These are phyloP conservation scores for Sycophila texana DNA, from an alignment of 2,888 invertebrate genomes.

Conservation along the genomic window DNA sequence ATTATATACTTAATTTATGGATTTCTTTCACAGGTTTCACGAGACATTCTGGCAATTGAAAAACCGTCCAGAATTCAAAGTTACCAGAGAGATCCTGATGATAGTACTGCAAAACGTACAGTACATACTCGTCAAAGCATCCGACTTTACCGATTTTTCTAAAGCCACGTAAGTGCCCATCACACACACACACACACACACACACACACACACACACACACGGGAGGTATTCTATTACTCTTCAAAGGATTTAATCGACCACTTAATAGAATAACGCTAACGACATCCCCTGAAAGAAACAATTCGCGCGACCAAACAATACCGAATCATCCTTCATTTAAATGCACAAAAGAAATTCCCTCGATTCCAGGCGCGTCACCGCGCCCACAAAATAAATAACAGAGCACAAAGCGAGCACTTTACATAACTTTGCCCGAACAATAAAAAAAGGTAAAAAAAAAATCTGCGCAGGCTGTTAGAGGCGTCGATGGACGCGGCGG, in stretches of 20 bases:
- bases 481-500: slow-evolving; percentile 89
- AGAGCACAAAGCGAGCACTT: too few species aligned
- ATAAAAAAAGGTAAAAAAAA: not conserved
- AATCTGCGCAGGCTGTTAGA: slow-evolving; percentile 80
- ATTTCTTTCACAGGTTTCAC: slow-evolving; percentile 78
- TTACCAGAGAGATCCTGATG: slow-evolving; percentile 90
- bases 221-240: too few species aligned
- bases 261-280: too few species aligned
- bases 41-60: slow-evolving; percentile 88
- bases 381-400: too few species aligned
- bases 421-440: too few species aligned
- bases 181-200: too few species aligned
- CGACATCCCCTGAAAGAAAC: not conserved
- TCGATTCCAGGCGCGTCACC: too few species aligned
- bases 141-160: slow-evolving; percentile 80
- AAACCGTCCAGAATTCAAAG: slow-evolving; percentile 78
- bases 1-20: not conserved
- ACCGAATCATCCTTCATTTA: too few species aligned
- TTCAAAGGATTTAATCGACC: not conserved
- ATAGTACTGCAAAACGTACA: slow-evolving; percentile 92
- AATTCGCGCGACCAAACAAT: slow-evolving; percentile 12
- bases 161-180: slow-evolving; percentile 79
- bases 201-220: too few species aligned
- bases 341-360: not conserved
- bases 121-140: slow-evolving; percentile 86